phyloP scores from a whole-genome alignment of 2,113 vertebrate species.

The Microcebus tavaratra region DNA sequence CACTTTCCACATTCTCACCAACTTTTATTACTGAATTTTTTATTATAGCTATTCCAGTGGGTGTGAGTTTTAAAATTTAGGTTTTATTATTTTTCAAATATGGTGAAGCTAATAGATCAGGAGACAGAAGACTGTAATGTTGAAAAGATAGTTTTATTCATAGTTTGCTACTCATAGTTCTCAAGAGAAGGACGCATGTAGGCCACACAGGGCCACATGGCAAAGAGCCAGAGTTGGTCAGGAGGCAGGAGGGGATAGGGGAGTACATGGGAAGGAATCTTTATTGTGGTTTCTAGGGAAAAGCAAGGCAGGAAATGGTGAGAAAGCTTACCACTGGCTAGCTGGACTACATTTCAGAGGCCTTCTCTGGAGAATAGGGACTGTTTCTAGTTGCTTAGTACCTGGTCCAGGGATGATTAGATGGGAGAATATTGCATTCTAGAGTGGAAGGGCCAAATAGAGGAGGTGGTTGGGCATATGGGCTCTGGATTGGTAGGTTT shows the following conservation, averaged over 20 bases:
- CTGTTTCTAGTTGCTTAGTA: background rate
- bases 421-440: background rate
- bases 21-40: background rate
- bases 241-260: background rate
- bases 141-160: background rate
- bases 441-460: background rate
- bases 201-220: accelerated
- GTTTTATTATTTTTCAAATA: background rate
- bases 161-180: background rate
- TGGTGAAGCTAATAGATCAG: background rate
- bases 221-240: background rate
- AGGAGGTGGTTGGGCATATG: background rate
- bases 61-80: background rate
- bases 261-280: background rate
- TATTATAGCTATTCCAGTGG: background rate
- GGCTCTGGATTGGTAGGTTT: background rate
- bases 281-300: background rate
- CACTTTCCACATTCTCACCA: background rate
- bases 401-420: background rate
- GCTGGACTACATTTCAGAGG: background rate
- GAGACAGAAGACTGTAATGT: background rate
- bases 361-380: background rate
- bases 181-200: background rate
- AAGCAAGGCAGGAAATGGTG: background rate
- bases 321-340: background rate